Evolutionary conservation across 2,888 invertebrate species (phyloP).

Genomic region (Ichneumon xanthorius): DNA sequence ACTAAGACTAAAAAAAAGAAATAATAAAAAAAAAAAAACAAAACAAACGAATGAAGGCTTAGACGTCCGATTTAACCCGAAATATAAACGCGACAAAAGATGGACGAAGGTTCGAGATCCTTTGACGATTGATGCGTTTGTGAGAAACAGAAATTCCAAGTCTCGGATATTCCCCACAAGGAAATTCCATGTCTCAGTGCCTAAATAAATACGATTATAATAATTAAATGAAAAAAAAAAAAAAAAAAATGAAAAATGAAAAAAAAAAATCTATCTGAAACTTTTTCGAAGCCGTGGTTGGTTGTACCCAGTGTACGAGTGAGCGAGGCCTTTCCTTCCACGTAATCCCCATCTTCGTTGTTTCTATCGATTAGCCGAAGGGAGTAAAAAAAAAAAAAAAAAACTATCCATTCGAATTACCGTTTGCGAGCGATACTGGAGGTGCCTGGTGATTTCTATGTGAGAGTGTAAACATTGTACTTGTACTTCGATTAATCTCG

Average conservation of each 20-base stretch:
- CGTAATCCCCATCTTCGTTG: slow-evolving; percentile 12
- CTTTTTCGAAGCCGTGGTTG: slow-evolving; percentile 39
- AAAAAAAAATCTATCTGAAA: slow-evolving; percentile 37
- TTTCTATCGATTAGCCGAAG: slow-evolving; percentile 10
- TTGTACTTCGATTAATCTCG: not conserved
- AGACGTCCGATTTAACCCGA: slow-evolving; percentile 1
- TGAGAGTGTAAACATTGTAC: not conserved
- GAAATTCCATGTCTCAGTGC: slow-evolving; percentile 82
- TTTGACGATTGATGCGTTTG: slow-evolving; percentile 6
- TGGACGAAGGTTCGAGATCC: not conserved
- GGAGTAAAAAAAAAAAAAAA: not conserved
- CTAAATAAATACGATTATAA: slow-evolving; percentile 76
- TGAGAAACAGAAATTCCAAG: slow-evolving; percentile 52
- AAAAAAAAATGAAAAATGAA: too few species aligned
- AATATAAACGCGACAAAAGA: not conserved
- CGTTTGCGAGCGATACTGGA: slow-evolving; percentile 3
- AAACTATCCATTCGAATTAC: not conserved
- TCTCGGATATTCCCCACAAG: slow-evolving; percentile 57
- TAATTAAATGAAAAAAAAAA: slow-evolving; percentile 38
- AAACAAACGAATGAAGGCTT: not conserved
- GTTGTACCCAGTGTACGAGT: slow-evolving; percentile 26
- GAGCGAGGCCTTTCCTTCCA: slow-evolving; percentile 41
- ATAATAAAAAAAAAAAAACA: slow-evolving; percentile 25
- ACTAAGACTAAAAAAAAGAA: slow-evolving; percentile 21
- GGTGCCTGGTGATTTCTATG: not conserved